Evolutionary conservation across 1,140 invertebrate species (phyloP).

Genomic region (Atopsyche davidsoni): DNA sequence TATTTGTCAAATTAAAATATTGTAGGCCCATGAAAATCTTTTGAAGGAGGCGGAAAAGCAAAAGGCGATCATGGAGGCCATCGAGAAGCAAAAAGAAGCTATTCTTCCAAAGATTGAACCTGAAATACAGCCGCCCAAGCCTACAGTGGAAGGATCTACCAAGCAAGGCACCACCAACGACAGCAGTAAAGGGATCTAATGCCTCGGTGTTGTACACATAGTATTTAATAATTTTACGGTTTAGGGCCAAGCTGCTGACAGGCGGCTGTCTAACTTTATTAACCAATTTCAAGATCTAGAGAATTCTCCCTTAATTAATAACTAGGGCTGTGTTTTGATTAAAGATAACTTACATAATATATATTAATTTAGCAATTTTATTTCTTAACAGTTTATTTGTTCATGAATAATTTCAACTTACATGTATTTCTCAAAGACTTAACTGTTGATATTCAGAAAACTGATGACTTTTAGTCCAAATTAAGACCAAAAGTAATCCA

Average conservation of each 20-base stretch:
- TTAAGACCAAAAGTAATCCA: no score
- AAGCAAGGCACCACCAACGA: slow-evolving; percentile 13
- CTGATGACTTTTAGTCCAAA: no score
- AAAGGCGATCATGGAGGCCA: slow-evolving; percentile 24
- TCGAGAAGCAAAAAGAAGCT: slow-evolving; percentile 28
- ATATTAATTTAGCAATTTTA: no score
- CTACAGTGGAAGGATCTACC: slow-evolving; percentile 1
- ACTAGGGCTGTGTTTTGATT: slow-evolving; percentile 13
- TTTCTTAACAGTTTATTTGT: no score
- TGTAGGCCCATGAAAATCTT: slow-evolving; percentile 28
- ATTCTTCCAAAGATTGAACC: slow-evolving; percentile 25
- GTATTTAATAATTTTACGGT: neutral
- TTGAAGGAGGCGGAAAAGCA: slow-evolving; percentile 29
- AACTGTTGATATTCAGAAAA: no score
- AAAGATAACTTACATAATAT: slow-evolving; percentile 7
- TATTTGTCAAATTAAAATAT: slow-evolving; percentile 1
- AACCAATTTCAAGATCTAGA: no score
- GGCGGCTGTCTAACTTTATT: slow-evolving; percentile 3
- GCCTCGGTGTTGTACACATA: neutral
- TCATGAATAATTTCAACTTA: no score
- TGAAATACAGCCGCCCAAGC: slow-evolving; percentile 17
- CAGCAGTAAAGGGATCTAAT: slow-evolving; percentile 22
- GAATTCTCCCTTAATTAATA: slow-evolving; percentile 1
- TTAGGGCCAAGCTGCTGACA: no score
- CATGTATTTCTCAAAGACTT: no score